A percentile compares a stretch with the other conserved stretches of the same genome.
These are phyloP conservation scores for Mamestra brassicae DNA, from an alignment of 2,888 invertebrate species.

Conservation along the genomic window DNA sequence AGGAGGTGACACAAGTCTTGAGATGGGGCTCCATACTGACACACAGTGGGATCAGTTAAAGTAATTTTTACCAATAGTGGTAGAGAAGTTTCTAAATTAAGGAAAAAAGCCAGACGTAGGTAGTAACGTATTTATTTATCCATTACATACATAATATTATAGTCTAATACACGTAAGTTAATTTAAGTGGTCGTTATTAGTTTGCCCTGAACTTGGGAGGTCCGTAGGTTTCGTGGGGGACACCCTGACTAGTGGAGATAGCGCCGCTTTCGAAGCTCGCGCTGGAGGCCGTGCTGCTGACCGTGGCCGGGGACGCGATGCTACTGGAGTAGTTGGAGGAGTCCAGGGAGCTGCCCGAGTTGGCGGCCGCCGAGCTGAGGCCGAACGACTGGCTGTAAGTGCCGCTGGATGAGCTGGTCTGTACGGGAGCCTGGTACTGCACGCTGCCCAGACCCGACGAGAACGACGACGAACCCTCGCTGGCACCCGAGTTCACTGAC, in stretches of 20 bases:
- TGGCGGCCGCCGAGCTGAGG: slow-evolving; percentile 14
- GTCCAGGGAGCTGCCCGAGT: slow-evolving; percentile 39
- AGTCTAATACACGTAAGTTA: slow-evolving; percentile 48
- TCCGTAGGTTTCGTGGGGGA: slow-evolving; percentile 86
- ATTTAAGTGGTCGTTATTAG: slow-evolving; percentile 53
- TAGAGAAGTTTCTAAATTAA: not conserved
- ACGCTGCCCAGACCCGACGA: slow-evolving; percentile 35
- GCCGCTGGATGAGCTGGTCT: slow-evolving; percentile 23
- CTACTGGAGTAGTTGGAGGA: slow-evolving; percentile 47
- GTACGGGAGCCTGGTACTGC: slow-evolving; percentile 51
- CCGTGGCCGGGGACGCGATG: slow-evolving; percentile 51
- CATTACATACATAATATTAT: slow-evolving; percentile 41
- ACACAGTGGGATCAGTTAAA: not conserved
- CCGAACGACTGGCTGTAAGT: slow-evolving; percentile 38
- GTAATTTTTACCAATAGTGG: not conserved
- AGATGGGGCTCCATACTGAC: too few relatives aligned
- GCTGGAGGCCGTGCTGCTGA: slow-evolving; percentile 66
- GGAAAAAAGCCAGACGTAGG: slow-evolving; percentile 5
- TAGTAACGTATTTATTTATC: slow-evolving; percentile 56
- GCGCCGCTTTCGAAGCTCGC: slow-evolving; percentile 68
- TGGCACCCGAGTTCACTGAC: slow-evolving; percentile 46
- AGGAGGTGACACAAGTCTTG: too few relatives aligned
- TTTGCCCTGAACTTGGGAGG: slow-evolving; percentile 81
- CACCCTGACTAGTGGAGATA: slow-evolving; percentile 84
- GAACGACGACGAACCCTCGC: slow-evolving; percentile 25